A percentile compares a stretch with the other conserved stretches of the same genome.
Conservation (phyloP, 2,797 vertebrate species). For the Onychomys arenicola region DNA sequence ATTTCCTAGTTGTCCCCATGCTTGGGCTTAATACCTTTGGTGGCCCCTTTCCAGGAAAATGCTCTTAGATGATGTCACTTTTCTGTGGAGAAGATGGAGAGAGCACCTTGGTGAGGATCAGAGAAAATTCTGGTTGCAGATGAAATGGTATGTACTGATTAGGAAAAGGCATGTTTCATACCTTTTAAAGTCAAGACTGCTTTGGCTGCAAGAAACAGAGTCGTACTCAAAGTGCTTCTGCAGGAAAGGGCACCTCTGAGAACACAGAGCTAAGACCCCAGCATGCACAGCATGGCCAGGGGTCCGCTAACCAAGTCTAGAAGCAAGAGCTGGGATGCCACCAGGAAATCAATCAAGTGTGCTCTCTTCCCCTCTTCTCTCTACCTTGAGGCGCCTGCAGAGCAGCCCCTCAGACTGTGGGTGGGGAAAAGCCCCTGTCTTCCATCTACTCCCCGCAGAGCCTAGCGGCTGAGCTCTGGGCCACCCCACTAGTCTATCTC, state of each 20-base stretch:
- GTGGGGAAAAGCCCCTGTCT: no score
- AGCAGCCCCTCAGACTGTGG: background rate
- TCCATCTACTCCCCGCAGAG: no score
- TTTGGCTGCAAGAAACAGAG: background rate
- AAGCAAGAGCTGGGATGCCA: background rate
- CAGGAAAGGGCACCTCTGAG: background rate
- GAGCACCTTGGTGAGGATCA: background rate
- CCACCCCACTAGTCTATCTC: background rate
- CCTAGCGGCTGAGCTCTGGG: background rate
- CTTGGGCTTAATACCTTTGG: background rate
- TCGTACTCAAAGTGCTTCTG: background rate
- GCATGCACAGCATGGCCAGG: background rate
- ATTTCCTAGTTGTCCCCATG: background rate
- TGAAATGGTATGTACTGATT: accelerated
- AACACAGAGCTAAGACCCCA: background rate
- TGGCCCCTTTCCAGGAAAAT: background rate
- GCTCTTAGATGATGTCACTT: background rate
- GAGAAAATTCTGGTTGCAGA: background rate
- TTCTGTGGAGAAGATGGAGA: background rate
- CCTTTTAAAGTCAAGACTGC: background rate
- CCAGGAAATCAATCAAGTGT: background rate
- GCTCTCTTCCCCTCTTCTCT: accelerated
- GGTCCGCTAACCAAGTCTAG: background rate
- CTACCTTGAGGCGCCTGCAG: background rate
- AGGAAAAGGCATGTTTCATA: background rate